phyloP scores from a whole-genome alignment of 2,888 invertebrate species.

The Cryptocheilus praepositus region DNA sequence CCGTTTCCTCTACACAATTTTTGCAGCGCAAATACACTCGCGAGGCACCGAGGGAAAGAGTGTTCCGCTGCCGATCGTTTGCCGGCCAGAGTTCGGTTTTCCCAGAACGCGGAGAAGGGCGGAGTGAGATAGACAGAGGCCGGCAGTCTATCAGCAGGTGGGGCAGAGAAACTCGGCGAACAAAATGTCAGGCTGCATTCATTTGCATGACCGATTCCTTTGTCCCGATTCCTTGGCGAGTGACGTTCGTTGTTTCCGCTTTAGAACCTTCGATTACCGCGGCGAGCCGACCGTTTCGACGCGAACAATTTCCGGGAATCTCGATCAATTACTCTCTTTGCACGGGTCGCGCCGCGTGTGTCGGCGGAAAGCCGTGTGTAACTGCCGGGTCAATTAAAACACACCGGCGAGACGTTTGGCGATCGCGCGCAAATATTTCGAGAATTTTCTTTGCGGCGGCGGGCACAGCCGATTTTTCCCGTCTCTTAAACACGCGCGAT shows the following conservation, averaged over 20 bases:
- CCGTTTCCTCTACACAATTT: too few species aligned
- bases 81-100: too few species aligned
- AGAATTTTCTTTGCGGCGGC: too few species aligned
- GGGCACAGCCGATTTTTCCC: background rate
- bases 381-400: too few species aligned
- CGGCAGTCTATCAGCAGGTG: background rate
- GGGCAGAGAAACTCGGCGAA: background rate
- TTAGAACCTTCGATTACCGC: constrained; percentile 59
- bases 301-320: constrained; percentile 51
- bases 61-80: too few species aligned
- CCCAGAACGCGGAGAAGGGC: too few species aligned
- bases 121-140: background rate
- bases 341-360: background rate
- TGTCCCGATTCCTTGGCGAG: constrained; percentile 39
- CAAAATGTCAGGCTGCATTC: constrained; percentile 9
- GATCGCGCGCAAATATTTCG: too few species aligned
- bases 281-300: constrained; percentile 57
- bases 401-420: too few species aligned
- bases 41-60: too few species aligned
- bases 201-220: constrained; percentile 44
- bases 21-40: too few species aligned
- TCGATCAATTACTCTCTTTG: constrained; percentile 35
- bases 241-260: constrained; percentile 53
- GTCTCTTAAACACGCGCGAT: background rate
- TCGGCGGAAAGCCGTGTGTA: background rate